Percentiles rank a stretch among this genome's conserved stretches.
phyloP scores from a whole-genome alignment of 2,888 invertebrate genomes.

The Copidosoma aretas region DNA sequence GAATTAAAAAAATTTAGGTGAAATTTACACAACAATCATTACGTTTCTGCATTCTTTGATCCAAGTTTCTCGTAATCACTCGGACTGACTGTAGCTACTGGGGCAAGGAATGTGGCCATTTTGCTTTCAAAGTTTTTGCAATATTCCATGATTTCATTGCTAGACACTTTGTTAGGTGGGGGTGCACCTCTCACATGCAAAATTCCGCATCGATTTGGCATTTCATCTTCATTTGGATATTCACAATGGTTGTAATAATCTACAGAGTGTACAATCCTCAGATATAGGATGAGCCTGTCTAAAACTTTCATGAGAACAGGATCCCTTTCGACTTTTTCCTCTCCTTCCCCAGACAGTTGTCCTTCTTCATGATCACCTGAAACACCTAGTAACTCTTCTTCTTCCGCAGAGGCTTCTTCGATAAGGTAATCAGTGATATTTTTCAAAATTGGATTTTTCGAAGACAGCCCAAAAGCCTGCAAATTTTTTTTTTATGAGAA shows the following conservation, averaged over 20 bases:
- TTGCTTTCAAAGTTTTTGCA: constrained; percentile 86
- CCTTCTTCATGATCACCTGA: constrained; percentile 65
- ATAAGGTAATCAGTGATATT: constrained; percentile 98
- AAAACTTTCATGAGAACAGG: constrained; percentile 73
- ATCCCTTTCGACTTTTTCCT: constrained; percentile 73
- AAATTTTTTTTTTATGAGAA: constrained; percentile 23
- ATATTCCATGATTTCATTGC: constrained; percentile 78
- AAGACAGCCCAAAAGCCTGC: constrained; percentile 74
- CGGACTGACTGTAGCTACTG: constrained; percentile 73
- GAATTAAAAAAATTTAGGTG: neutral
- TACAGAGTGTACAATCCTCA: constrained; percentile 96
- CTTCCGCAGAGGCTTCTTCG: constrained; percentile 98
- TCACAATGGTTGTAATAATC: constrained; percentile 99
- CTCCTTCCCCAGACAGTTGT: constrained; percentile 61
- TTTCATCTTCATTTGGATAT: constrained; percentile 99
- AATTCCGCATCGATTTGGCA: constrained; percentile 99
- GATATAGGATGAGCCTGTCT: constrained; percentile 85
- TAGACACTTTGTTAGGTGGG: constrained; percentile 80
- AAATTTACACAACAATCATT: constrained; percentile 40
- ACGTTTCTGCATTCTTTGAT: constrained; percentile 75
- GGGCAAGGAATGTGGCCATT: constrained; percentile 86
- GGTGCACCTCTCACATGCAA: constrained; percentile 94
- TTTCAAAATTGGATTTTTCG: constrained; percentile 91
- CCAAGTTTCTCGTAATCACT: constrained; percentile 85
- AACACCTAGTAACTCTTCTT: constrained; percentile 88